Percentiles rank a stretch among this genome's conserved stretches.
Conservation (phyloP, 2,888 invertebrate species). For the Pyrgus malvae region DNA sequence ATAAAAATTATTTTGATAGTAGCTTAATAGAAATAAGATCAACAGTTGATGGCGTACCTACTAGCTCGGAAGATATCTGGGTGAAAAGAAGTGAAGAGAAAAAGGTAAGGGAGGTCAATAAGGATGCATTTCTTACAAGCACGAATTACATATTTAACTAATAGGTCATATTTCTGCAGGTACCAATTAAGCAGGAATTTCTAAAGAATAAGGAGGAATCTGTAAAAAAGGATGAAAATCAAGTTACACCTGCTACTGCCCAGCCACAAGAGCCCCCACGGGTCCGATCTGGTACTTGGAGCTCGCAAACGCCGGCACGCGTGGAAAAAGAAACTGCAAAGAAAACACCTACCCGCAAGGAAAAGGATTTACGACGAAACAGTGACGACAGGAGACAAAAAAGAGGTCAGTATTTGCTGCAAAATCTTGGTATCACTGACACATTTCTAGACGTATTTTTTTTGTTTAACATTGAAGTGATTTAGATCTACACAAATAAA, state of each 20-base stretch:
- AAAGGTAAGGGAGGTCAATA: slow-evolving; percentile 72
- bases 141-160: not conserved
- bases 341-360: slow-evolving; percentile 46
- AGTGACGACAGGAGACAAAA: slow-evolving; percentile 67
- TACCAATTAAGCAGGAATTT: slow-evolving; percentile 1
- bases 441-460: no score
- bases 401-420: slow-evolving; percentile 52
- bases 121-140: no score
- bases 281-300: slow-evolving; percentile 85
- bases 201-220: slow-evolving; percentile 18
- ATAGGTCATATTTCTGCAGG: slow-evolving; percentile 1
- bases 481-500: no score
- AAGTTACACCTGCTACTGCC: slow-evolving; percentile 10
- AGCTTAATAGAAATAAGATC: slow-evolving; percentile 91
- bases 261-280: slow-evolving; percentile 50
- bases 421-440: not conserved
- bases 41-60: slow-evolving; percentile 83
- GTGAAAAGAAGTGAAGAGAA: slow-evolving; percentile 82
- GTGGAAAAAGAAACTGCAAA: slow-evolving; percentile 52
- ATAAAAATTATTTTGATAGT: slow-evolving; percentile 91
- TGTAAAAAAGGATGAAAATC: slow-evolving; percentile 8
- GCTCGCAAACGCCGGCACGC: slow-evolving; percentile 59
- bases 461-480: no score
- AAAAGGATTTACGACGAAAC: slow-evolving; percentile 56
- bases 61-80: slow-evolving; percentile 87